Evolutionary conservation across 2,888 invertebrate genomes (phyloP), one percentile per base, ranked within the genome.

Genomic region (Drosophila barbarae): DNA sequence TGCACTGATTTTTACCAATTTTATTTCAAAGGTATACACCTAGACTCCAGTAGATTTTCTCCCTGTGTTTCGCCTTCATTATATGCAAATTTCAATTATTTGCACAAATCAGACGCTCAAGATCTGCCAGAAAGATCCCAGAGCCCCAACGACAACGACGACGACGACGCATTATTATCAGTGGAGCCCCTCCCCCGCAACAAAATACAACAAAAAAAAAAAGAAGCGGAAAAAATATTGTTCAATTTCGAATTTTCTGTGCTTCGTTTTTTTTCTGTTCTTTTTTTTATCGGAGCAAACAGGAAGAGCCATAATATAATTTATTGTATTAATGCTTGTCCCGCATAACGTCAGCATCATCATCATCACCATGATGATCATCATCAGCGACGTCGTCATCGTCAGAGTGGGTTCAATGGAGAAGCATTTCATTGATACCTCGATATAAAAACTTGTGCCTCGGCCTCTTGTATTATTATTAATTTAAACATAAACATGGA

Each of bases 81-180:
- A 85, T 87, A 87, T 87, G 87, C 87, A 87, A 87, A 87, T 87
- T 86, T 87, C 86, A 87, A 87, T 86, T 85, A 86, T 78, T 82
- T 84, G 79, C 80, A 80, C 79, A 79, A 79, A 79, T 79, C 79
- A 79, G 83, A 74, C 83, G 72, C 77, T 72, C 66, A 79, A 79
- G 82, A 79, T 79, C 78, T 79, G 42, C 55, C 39, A 42, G 41
- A 58, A 23, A 55, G 47, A 54, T 54, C 54, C 32, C 49, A 34
- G 21, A 39, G 35, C 61, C 39, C 71, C 53, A 35, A 26, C 41
- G n/a, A 73, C 60, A 35, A 26, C 66, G 30, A 23, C 63, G 41
- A 50, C 72, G 67, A 66, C 76, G 66, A 72, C 64, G 81, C 74
- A 78, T 81, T 78, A 81, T 81, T 81, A 78, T 78, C 79, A 78